Evolutionary conservation across 2,888 invertebrate species (phyloP), one percentile per base, ranked within the genome.

Genomic region (Cheilosia urbana): DNA sequence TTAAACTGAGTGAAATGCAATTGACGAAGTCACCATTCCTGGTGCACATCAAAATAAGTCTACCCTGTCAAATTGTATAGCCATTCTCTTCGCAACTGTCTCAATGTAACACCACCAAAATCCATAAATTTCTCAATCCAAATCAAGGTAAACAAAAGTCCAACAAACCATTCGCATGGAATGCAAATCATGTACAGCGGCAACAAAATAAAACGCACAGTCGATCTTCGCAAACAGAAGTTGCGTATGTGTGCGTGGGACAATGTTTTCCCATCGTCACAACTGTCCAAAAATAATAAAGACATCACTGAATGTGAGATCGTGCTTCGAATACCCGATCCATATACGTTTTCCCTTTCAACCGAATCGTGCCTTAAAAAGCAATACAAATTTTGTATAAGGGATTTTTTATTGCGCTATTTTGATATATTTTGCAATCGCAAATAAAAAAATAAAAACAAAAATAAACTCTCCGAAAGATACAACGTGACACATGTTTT

Each of bases 281-380:
- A 87, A 63, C 77, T 87, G 81, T 87, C 81, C 87, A 57, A 87
- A 81, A 82, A 87, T 82, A 87, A 87, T 87, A 82, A 82, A 87
- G 87, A 82, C 87, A 69, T 87, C 87, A 78, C 78, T 37, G 66
- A 60, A 24, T 34, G 34, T 9, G 60, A 68, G 60, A 68, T 66
- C 80, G 60, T 81, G 85, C 21, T 51, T 15, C 5, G 85, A 76
- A 80, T 84, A 57, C 7, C 3, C 34, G 71, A 79, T 79, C 73
- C 24, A 27, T 15, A 27, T 72, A 72, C 51, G 68, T 73, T 63
- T 78, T 72, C 66, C 55, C 55, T 62, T 73, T 76, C 62, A 63
- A 27, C n/a, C 40, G 49, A 37, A 19, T 24, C 55, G 37, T 47
- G 30, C 47, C 45, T 11, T 30, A n/a, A 34, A 53, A 71, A 58